A percentile compares a stretch with the other conserved stretches of the same genome.
Evolutionary conservation across 37 sponge, comb jelly and placozoan species (phyloP).

Genomic region (Corticium candelabrum): DNA sequence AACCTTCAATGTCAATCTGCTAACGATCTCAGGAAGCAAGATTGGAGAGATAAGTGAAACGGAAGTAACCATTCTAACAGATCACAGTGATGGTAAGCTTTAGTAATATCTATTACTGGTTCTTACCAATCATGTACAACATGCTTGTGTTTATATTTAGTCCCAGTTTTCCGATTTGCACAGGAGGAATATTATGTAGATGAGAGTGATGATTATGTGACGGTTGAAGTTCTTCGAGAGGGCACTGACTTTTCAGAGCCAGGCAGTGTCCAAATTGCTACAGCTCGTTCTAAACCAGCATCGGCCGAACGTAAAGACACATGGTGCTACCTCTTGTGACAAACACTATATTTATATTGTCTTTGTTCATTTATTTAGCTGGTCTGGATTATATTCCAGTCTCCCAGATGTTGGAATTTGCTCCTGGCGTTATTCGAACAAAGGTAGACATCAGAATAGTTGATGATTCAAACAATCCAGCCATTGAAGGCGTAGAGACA

Average conservation of each 20-base stretch:
- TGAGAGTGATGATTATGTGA: neutral
- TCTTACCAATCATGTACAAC: too few species aligned
- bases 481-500: neutral
- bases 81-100: neutral
- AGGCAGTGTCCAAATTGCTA: neutral
- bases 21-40: neutral
- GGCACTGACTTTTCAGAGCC: neutral
- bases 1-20: neutral
- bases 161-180: neutral
- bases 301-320: too few species aligned
- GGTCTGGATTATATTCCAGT: neutral
- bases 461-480: neutral
- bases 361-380: too few species aligned
- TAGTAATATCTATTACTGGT: too few species aligned
- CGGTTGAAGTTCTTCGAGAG: neutral
- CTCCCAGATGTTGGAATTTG: neutral
- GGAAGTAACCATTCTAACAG: neutral
- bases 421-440: neutral
- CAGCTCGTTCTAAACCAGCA: neutral
- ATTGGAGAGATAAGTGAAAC: neutral
- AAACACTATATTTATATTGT: too few species aligned
- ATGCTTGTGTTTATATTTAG: neutral
- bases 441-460: neutral
- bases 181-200: neutral
- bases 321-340: too few species aligned